Evolutionary conservation across 2,113 vertebrate species (phyloP).

Genomic region (Salminus brasiliensis): DNA sequence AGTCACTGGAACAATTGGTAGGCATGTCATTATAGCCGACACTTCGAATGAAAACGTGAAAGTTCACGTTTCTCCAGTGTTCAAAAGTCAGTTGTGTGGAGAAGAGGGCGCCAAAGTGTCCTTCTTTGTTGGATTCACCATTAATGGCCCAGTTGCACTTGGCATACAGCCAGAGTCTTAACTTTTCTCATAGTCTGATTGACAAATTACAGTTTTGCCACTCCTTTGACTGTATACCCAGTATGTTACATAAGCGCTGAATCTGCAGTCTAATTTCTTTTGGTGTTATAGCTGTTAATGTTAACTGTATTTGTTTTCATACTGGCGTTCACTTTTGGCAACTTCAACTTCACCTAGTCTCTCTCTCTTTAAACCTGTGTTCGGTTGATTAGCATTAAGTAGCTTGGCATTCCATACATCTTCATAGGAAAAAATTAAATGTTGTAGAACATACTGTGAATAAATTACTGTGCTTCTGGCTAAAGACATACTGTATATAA

Average conservation of each 20-base stretch:
- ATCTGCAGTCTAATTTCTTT: too few species aligned
- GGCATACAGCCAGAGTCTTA: conserved; percentile 48
- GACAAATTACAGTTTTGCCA: too few species aligned
- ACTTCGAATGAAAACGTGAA: conserved; percentile 46
- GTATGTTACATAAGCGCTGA: too few species aligned
- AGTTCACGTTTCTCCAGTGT: conserved; percentile 61
- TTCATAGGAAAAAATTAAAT: not conserved
- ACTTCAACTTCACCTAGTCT: too few species aligned
- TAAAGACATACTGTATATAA: not conserved
- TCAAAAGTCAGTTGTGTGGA: conserved; percentile 58
- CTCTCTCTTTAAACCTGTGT: not conserved
- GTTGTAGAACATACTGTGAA: too few species aligned
- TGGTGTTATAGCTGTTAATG: too few species aligned
- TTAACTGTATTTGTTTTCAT: too few species aligned
- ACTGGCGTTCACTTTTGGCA: too few species aligned
- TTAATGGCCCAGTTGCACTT: conserved; percentile 69
- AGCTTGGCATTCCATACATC: not conserved
- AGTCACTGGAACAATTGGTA: conserved; percentile 45
- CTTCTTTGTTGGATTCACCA: conserved; percentile 69
- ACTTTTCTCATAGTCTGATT: not conserved
- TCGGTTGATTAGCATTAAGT: not conserved
- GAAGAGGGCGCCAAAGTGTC: conserved; percentile 47
- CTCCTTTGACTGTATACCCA: too few species aligned
- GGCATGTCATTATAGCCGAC: conserved; percentile 37
- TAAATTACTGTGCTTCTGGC: not conserved